Conservation (phyloP, 2,888 invertebrate genomes). For the Leucania comma region DNA sequence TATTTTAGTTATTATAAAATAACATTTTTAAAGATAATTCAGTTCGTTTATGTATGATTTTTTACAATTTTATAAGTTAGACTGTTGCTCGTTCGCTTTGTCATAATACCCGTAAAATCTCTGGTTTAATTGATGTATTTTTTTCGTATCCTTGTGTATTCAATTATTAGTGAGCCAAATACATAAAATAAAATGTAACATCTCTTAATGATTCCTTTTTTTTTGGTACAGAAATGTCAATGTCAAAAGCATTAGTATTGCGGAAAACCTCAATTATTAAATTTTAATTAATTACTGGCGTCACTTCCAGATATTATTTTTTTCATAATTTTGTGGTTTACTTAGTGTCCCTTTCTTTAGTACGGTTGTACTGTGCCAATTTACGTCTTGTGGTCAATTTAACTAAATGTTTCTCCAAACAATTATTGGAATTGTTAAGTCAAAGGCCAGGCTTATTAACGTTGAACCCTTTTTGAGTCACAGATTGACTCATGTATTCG, state of each 20-base stretch:
- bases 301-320: constrained; percentile 3
- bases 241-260: background rate
- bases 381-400: background rate
- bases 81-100: no score
- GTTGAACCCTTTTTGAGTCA: background rate
- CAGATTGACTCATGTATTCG: constrained; percentile 1
- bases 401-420: background rate
- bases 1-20: no score
- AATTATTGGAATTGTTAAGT: background rate
- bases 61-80: no score
- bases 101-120: no score
- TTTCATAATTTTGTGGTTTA: constrained; percentile 8
- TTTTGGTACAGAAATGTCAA: background rate
- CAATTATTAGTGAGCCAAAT: no score
- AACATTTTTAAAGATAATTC: no score
- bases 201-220: no score
- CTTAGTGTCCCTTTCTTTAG: background rate
- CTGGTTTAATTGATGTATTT: no score
- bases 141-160: no score
- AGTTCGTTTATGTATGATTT: no score
- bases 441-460: background rate
- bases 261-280: background rate
- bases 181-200: no score
- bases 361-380: background rate
- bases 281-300: background rate